Evolutionary conservation across 2,113 vertebrate species (phyloP), one percentile per base, ranked within the genome.

Genomic region (Fukomys damarensis): DNA sequence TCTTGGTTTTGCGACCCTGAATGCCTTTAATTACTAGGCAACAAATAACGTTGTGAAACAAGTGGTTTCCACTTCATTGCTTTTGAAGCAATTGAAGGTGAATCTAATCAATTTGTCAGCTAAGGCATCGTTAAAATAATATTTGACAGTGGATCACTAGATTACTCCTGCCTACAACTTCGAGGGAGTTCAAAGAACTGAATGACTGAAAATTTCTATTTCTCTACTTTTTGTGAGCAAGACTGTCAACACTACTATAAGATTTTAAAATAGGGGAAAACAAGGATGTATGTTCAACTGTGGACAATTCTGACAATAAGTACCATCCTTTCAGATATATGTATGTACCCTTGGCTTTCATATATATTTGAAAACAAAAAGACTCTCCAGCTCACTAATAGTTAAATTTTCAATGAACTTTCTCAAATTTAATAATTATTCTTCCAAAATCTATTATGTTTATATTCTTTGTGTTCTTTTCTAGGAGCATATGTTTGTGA

Each of bases 51-150:
- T 81, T 90, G 63, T 26, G 77, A 93, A 46, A 32, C 68, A 95
- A 94, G 24, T 79, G 54, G 14, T 89, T 96, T 96, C 76, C n/a
- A 70, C 80, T 86, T 95, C 59, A 32, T 43, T 91, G 76, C 32
- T 93, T 96, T 95, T 59, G 72, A 95, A 87, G 63, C 56, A 88
- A 86, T 3, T 91, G 38, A 90, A 92, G 56, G 58, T 28, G 38
- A 95, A 88, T 91, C 56, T 93, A 88, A 94, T 93, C 61, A 92
- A 94, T 41, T 49, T 92, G 61, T 90, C 68, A 93, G 61, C 38
- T 80, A 84, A 65, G 3, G 43, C 20, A 87, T 84, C 17, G 80
- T 74, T 83, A 95, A 95, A 95, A 90, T 58, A 59, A 58, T 95
- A 49, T 49, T 66, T 70, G 14, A 85, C 49, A 43, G 12, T 65